Percentiles rank a stretch among this genome's conserved stretches.
These are phyloP conservation scores for Aplodontia rufa DNA, from an alignment of 2,113 vertebrate species.

Conservation along the genomic window DNA sequence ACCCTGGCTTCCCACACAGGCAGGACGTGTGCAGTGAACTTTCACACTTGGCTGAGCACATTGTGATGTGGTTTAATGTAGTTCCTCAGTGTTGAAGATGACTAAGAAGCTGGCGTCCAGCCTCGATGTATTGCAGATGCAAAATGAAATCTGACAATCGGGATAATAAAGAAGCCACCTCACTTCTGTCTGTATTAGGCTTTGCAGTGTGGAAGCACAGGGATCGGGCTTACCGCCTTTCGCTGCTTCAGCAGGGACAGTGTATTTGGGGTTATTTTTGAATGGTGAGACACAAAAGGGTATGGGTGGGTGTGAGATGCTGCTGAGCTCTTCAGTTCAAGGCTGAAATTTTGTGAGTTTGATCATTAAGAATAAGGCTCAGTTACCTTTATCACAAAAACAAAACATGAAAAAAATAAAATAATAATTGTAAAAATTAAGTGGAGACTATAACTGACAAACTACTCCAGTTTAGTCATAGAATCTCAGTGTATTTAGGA, in stretches of 20 bases:
- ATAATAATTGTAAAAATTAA: neutral
- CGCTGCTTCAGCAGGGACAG: neutral
- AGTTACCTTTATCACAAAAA: neutral
- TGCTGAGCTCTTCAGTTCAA: neutral
- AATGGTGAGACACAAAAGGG: neutral
- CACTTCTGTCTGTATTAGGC: neutral
- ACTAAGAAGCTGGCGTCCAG: neutral
- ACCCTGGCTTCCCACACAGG: neutral
- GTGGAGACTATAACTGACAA: neutral
- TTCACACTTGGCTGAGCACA: neutral
- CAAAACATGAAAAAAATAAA: neutral
- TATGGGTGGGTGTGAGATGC: neutral
- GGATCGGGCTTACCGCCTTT: neutral
- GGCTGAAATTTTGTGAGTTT: slow-evolving; percentile 16
- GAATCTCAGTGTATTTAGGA: neutral
- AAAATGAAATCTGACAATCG: neutral
- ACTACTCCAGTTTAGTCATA: neutral
- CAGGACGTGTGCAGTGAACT: slow-evolving; percentile 54
- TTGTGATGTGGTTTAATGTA: neutral
- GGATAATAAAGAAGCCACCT: neutral
- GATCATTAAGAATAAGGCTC: neutral
- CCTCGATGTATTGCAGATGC: neutral
- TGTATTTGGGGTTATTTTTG: neutral
- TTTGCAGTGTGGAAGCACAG: neutral
- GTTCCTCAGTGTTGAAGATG: neutral